Percentiles rank a stretch among this genome's conserved stretches.
Conservation (phyloP, 1,140 invertebrate genomes). For the Drosophila mayri region DNA sequence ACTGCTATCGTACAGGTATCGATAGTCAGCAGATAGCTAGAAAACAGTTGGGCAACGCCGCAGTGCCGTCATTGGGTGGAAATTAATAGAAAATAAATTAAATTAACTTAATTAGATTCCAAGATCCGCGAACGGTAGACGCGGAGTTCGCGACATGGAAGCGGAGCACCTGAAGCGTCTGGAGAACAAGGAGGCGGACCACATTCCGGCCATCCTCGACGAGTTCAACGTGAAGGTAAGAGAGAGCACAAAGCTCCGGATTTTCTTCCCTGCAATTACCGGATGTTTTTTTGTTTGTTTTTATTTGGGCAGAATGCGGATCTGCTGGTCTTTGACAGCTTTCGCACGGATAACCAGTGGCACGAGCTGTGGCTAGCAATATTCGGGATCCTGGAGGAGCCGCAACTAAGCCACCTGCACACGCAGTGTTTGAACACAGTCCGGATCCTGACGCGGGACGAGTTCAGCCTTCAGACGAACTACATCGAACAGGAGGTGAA, state of each 20-base stretch:
- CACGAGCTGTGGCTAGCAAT: constrained; percentile 86
- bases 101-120: constrained; percentile 15
- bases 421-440: constrained; percentile 86
- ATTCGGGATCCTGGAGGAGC: constrained; percentile 85
- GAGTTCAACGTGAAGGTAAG: constrained; percentile 77
- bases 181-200: constrained; percentile 59
- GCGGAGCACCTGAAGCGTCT: constrained; percentile 68
- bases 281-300: neutral
- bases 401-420: constrained; percentile 80
- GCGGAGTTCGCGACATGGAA: constrained; percentile 66
- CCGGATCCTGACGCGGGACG: constrained; percentile 90
- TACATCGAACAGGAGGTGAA: constrained; percentile 89
- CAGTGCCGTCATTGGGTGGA: constrained; percentile 12
- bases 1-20: neutral
- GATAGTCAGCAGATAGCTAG: neutral
- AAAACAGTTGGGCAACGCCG: constrained; percentile 2
- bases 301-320: constrained; percentile 85
- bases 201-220: constrained; percentile 62
- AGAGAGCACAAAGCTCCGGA: neutral
- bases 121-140: constrained; percentile 2
- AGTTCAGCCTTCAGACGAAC: constrained; percentile 89
- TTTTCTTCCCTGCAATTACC: neutral
- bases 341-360: constrained; percentile 85
- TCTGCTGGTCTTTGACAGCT: constrained; percentile 85
- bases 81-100: constrained; percentile 15